A percentile compares a stretch with the other conserved stretches of the same genome.
phyloP scores from a whole-genome alignment of 2,888 invertebrate species.

The Monochamus alternatus region DNA sequence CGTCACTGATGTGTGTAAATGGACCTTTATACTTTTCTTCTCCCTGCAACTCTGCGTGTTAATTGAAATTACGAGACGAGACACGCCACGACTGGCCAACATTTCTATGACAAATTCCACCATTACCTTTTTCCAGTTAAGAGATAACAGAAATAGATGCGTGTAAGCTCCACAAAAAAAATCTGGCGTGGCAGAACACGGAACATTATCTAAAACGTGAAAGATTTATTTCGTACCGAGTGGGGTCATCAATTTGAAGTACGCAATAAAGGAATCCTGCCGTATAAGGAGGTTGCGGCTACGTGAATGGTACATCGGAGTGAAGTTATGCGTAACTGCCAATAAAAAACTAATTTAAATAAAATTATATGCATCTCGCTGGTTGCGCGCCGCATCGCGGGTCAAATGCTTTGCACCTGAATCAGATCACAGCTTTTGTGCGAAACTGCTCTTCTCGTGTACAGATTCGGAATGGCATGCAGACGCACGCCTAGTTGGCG shows the following conservation, averaged over 20 bases:
- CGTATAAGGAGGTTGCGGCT: not conserved
- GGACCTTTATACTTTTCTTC: too few species aligned
- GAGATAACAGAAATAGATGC: not conserved
- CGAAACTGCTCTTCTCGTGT: not conserved
- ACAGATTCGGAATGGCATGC: not conserved
- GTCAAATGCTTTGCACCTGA: conserved; percentile 11
- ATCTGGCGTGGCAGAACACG: conserved; percentile 2
- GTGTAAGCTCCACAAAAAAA: not conserved
- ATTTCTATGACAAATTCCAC: not conserved
- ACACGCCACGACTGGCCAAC: not conserved
- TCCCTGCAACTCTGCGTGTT: too few species aligned
- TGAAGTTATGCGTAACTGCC: conserved; percentile 2
- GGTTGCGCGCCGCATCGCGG: not conserved
- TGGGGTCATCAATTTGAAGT: too few species aligned
- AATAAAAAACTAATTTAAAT: conserved; percentile 10
- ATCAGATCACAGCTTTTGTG: conserved; percentile 13
- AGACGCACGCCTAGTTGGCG: not conserved
- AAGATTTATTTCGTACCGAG: not conserved
- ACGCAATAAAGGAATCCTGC: not conserved
- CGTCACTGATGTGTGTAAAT: too few species aligned
- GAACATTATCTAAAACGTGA: not conserved
- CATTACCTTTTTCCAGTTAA: not conserved
- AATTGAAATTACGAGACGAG: too few species aligned
- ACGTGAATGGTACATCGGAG: not conserved
- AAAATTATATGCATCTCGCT: conserved; percentile 11